phyloP scores from a whole-genome alignment of 2,888 invertebrate species.

The Pterostichus madidus region DNA sequence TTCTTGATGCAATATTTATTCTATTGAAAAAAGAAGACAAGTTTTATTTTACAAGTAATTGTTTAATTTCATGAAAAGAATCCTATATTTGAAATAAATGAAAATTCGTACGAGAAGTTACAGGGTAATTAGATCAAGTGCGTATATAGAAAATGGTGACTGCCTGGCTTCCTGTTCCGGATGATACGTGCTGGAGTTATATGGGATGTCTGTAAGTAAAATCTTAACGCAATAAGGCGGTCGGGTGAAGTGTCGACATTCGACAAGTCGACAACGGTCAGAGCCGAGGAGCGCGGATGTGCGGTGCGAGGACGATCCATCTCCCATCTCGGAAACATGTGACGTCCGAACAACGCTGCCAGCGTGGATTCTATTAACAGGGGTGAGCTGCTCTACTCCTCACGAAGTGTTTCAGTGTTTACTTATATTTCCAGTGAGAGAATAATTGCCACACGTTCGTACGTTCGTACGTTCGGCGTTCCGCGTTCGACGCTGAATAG shows the following conservation, averaged over 20 bases:
- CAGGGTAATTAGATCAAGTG: constrained; percentile 8
- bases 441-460: constrained; percentile 72
- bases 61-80: too few species aligned
- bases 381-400: constrained; percentile 1
- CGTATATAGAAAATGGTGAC: constrained; percentile 13
- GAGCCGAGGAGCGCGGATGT: neutral
- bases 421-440: constrained; percentile 77
- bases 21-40: too few species aligned
- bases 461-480: neutral
- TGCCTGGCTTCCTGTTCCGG: constrained; percentile 6
- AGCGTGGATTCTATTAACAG: constrained; percentile 53
- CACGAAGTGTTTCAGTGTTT: constrained; percentile 71
- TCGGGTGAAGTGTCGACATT: constrained; percentile 51
- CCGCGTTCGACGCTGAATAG: constrained; percentile 43
- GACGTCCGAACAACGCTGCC: constrained; percentile 49
- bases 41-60: too few species aligned
- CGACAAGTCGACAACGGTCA: constrained; percentile 46
- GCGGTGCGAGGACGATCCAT: constrained; percentile 34
- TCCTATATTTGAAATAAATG: too few species aligned
- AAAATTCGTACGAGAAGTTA: neutral
- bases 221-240: constrained; percentile 50
- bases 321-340: constrained; percentile 47
- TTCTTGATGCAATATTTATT: too few species aligned
- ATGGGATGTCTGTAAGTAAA: constrained; percentile 34
- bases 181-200: constrained; percentile 6